These are phyloP conservation scores for Myotis lucifugus DNA, from an alignment of 2,113 vertebrate species.

Conservation along the genomic window DNA sequence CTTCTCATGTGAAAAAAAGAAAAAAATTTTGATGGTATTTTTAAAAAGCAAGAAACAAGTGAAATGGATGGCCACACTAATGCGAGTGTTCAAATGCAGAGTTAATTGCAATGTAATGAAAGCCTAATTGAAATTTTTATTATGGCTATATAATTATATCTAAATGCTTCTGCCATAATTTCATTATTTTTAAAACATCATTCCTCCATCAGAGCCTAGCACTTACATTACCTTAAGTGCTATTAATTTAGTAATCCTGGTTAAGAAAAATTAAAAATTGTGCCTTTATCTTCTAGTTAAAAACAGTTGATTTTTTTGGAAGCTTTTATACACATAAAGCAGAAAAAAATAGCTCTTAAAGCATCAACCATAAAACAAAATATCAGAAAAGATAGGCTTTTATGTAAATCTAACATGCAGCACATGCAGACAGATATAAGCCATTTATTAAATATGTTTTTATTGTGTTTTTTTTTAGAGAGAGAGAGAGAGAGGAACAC, in stretches of 20 bases:
- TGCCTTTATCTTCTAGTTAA: conserved; percentile 50
- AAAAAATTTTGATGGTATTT: conserved; percentile 35
- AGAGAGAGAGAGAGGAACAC: no score
- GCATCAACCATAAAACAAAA: background rate
- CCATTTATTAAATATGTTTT: background rate
- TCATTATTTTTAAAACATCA: conserved; percentile 77
- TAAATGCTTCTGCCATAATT: conserved; percentile 74
- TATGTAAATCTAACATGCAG: background rate
- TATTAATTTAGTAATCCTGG: conserved; percentile 71
- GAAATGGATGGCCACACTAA: conserved; percentile 53
- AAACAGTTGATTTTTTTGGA: background rate
- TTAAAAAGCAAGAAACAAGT: conserved; percentile 60
- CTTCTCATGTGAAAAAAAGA: conserved; percentile 23
- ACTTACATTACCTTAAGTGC: conserved; percentile 69
- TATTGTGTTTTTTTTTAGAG: no score
- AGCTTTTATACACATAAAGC: conserved; percentile 47
- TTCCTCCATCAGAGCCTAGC: conserved; percentile 61
- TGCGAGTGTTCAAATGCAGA: conserved; percentile 61
- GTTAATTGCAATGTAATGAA: conserved; percentile 76
- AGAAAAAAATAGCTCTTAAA: conserved; percentile 53
- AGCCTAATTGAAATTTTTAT: conserved; percentile 75
- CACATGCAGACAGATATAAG: background rate
- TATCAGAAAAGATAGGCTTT: background rate
- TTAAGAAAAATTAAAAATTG: conserved; percentile 70
- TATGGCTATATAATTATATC: conserved; percentile 70